Evolutionary conservation across 2,888 invertebrate genomes (phyloP).

Genomic region (Dynastes maya): DNA sequence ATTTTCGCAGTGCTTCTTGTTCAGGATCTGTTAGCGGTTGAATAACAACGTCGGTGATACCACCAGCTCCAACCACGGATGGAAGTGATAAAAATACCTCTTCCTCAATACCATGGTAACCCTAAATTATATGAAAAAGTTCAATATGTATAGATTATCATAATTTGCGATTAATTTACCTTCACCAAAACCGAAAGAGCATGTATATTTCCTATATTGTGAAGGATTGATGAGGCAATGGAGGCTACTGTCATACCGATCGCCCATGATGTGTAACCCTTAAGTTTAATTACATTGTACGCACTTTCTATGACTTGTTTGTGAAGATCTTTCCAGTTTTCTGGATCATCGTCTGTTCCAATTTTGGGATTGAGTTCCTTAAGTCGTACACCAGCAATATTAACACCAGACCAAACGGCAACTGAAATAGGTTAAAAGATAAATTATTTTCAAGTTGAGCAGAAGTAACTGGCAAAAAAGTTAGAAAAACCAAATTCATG

Average conservation of each 20-base stretch:
- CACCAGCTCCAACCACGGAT: slow-evolving; percentile 81
- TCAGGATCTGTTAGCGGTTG: slow-evolving; percentile 81
- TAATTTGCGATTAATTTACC: slow-evolving; percentile 69
- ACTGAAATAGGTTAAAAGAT: slow-evolving; percentile 72
- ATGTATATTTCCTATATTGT: slow-evolving; percentile 83
- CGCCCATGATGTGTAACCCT: slow-evolving; percentile 94
- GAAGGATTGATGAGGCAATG: slow-evolving; percentile 71
- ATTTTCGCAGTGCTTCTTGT: slow-evolving; percentile 75
- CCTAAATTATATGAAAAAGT: slow-evolving; percentile 72
- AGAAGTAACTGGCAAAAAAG: no score
- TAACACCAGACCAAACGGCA: slow-evolving; percentile 95
- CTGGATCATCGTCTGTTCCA: slow-evolving; percentile 82
- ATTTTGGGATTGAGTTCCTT: slow-evolving; percentile 84
- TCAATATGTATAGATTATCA: not conserved
- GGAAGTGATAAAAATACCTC: slow-evolving; percentile 92
- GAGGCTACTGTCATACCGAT: slow-evolving; percentile 86
- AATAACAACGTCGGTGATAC: slow-evolving; percentile 81
- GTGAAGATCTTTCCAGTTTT: slow-evolving; percentile 87
- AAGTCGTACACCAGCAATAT: slow-evolving; percentile 90
- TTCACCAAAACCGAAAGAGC: slow-evolving; percentile 85
- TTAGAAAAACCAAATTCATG: no score
- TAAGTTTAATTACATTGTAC: slow-evolving; percentile 89
- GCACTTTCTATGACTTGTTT: slow-evolving; percentile 89
- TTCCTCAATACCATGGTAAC: slow-evolving; percentile 83
- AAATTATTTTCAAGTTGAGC: not conserved